Evolutionary conservation across 1,140 invertebrate species (phyloP).

Genomic region (Cydia amplana): DNA sequence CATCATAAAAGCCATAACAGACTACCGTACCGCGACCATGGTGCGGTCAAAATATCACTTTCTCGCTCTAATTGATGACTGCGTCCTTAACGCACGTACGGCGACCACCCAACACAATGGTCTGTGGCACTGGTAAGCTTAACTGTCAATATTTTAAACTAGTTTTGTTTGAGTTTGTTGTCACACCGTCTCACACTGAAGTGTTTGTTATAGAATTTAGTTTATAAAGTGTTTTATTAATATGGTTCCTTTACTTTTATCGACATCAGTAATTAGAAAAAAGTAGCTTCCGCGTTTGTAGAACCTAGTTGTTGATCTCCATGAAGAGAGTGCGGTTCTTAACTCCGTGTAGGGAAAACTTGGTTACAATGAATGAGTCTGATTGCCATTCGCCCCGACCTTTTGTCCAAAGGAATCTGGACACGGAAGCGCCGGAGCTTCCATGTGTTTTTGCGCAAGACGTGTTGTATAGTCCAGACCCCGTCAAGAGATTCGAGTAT

Average conservation of each 20-base stretch:
- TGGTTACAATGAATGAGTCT: constrained; percentile 49
- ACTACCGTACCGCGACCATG: too few species aligned
- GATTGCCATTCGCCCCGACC: constrained; percentile 72
- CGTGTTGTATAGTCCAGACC: constrained; percentile 53
- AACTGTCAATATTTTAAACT: constrained; percentile 18
- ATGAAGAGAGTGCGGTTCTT: constrained; percentile 76
- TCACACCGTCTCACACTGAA: background rate
- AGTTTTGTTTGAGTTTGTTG: background rate
- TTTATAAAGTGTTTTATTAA: constrained; percentile 19
- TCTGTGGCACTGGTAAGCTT: too few species aligned
- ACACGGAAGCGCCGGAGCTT: constrained; percentile 36
- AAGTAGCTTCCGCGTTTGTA: background rate
- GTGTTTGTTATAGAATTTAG: constrained; percentile 13
- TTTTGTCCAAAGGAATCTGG: constrained; percentile 53
- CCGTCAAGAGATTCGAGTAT: constrained; percentile 58
- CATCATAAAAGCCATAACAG: too few species aligned
- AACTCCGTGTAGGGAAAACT: constrained; percentile 48
- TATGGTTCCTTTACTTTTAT: constrained; percentile 35
- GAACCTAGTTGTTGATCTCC: constrained; percentile 34
- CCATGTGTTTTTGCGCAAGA: constrained; percentile 39
- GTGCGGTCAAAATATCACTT: too few species aligned
- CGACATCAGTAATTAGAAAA: constrained; percentile 16
- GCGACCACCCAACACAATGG: too few species aligned
- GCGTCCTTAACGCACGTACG: too few species aligned
- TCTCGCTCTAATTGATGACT: too few species aligned